Base-by-base conservation (phyloP, 2,888 invertebrate genomes). In the Cerceris rybyensis region DNA sequence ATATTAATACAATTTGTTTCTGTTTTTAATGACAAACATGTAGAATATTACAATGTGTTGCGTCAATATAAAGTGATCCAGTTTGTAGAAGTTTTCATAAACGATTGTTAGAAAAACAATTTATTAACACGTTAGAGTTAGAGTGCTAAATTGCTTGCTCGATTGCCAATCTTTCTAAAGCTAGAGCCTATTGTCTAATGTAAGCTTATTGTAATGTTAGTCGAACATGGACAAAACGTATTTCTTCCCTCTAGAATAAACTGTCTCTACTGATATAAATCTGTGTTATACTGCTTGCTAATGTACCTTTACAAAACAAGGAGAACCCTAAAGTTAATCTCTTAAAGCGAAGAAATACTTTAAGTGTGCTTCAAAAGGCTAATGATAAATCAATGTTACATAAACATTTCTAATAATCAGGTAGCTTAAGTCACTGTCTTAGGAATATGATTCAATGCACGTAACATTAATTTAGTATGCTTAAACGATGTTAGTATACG, bases 71-170 rank as follows among this genome's bases (percentile, higher is more conserved):
- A 66, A 28, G 28, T 28, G 64, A 70, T 57, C 64, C 80, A 70
- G 52, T 68, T 78, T 70, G 64, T 72, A 72, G 54, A 70, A 61
- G 55, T 76, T 81, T 66, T 65, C 70, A 80, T 41, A 77, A 55
- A 78, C 72, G 81, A 88, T 90, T 92, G 92, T 92, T 92, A 92
- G 92, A 92, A 92, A 92, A 92, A 92, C 92, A 92, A 92, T 92
- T 92, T 91, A 89, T 87, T 88, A 74, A 79, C 58, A 77, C 11
- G 64, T 64, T 72, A 52, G 7, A 58, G 42, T 59, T 17, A 70
- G 42, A 54, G 52, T 66, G 65, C 68, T 61, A 72, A 69, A 68
- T 72, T 68, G 14, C 57, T 59, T 54, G 73, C 78, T 82, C 80
- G 70, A 66, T 55, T 76, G 67, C 69, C 65, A 57, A 73, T 59